Evolutionary conservation across 92 coral and sea anemone genomes (phyloP).

Genomic region (Pocillopora meandrina): DNA sequence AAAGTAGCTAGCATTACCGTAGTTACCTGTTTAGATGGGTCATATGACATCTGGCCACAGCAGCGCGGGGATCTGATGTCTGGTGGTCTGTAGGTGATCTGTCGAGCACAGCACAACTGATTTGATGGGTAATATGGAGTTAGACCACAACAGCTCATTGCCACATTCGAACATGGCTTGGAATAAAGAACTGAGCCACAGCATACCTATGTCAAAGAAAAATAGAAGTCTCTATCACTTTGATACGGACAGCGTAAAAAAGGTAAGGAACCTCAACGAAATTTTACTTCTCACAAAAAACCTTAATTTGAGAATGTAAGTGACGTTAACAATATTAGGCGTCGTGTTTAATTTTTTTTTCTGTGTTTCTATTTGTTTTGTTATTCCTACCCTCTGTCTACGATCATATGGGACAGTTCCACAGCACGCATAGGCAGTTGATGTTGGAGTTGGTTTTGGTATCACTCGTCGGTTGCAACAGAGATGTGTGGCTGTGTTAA

Average conservation of each 20-base stretch:
- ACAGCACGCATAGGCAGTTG: background rate
- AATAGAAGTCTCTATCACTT: no score
- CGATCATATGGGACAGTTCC: background rate
- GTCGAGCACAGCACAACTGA: conserved; percentile 7
- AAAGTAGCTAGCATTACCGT: no score
- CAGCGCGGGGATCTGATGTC: background rate
- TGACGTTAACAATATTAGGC: no score
- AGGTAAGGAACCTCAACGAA: no score
- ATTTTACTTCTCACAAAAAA: no score
- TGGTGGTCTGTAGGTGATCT: background rate
- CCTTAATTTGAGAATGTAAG: no score
- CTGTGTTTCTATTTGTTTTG: no score
- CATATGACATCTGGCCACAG: background rate
- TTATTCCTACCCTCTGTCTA: background rate
- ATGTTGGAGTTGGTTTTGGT: background rate
- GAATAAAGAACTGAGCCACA: background rate
- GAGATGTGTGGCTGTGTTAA: background rate
- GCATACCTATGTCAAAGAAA: background rate
- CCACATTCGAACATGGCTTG: background rate
- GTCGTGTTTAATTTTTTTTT: no score
- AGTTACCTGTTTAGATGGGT: background rate
- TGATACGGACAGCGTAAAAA: background rate
- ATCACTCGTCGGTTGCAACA: conserved; percentile 10
- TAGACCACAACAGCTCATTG: background rate
- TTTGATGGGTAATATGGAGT: background rate